Evolutionary conservation across 2,113 vertebrate species (phyloP), one percentile per base, ranked within the genome.

Genomic region (Coptodon rendalli): DNA sequence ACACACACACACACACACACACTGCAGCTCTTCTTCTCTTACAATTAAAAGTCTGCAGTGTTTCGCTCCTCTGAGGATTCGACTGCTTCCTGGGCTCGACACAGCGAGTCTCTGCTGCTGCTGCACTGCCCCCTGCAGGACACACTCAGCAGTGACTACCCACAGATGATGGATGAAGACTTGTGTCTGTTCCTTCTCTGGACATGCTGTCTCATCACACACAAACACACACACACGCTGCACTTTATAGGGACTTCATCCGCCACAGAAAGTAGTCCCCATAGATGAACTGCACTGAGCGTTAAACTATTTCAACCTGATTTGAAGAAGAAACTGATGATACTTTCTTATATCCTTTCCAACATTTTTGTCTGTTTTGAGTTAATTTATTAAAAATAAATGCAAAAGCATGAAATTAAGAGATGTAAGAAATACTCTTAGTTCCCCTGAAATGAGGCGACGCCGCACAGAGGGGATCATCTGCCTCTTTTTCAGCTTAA

Each of bases 101-200:
- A 53, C 17, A 14, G 48, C 3, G 6, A n/a, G 27, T 7, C 16
- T 57, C 34, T 81, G 52, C 53, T 56, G 48, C 45, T 38, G 38
- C 84, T 57, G 17, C 11, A 5, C 88, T 78, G 78, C 90, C 90
- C 84, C 84, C 90, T 68, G 5, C 82, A 79, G 90, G 87, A 82
- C 78, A 52, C 10, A 76, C 73, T 7, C 2, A 19, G 68, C 3
- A 27, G 59, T 19, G 34, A 81, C 31, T 14, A 10, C 8, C n/a
- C 9, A 81, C 34, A 27, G n/a, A 31, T 17, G 40, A 29, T 6
- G 6, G 40, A 76, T 29, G 9, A 48, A 76, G 24, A 48, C 71
- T 29, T 17, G 4, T 24, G 22, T 27, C 66, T 73, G 3, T 7
- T 31, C 24, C 45, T 48, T 29, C 43, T 48, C 71, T 19, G 5